Conservation (phyloP, 2,113 vertebrate species). For the Pholis gunnellus region DNA sequence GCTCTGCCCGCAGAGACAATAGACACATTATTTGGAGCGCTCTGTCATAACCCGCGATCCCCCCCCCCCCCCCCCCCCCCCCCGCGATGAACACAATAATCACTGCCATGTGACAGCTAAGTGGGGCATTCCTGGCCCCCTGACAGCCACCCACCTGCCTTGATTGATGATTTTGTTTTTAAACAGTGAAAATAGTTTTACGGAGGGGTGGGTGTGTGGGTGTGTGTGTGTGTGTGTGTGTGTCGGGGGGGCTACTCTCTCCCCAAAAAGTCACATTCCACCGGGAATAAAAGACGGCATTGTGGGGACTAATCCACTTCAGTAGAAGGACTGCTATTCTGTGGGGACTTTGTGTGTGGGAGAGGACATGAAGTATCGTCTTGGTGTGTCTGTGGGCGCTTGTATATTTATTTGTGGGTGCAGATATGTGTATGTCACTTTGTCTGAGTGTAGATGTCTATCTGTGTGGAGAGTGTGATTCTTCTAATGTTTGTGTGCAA, state of each 20-base stretch:
- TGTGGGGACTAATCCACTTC: constrained; percentile 79
- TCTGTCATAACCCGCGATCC: constrained; percentile 46
- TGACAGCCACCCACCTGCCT: constrained; percentile 76
- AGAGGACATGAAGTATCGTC: constrained; percentile 29
- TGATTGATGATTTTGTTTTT: constrained; percentile 87
- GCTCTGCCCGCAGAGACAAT: constrained; percentile 57
- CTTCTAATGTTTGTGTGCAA: neutral
- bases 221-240: constrained; percentile 1
- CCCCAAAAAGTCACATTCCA: constrained; percentile 76
- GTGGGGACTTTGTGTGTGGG: constrained; percentile 55
- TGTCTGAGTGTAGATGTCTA: neutral
- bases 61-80: neutral
- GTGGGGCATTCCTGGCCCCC: constrained; percentile 62
- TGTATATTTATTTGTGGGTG: constrained; percentile 32
- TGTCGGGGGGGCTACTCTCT: constrained; percentile 30
- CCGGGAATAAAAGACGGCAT: constrained; percentile 77
- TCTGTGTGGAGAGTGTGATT: neutral
- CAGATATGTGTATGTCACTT: neutral
- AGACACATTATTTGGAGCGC: constrained; percentile 51
- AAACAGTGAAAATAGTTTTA: constrained; percentile 79
- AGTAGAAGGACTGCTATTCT: constrained; percentile 55
- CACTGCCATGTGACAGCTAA: constrained; percentile 71
- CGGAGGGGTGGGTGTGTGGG: constrained; percentile 9
- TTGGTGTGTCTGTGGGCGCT: constrained; percentile 13
- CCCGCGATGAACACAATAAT: constrained; percentile 72